These are phyloP conservation scores for Dascyllus trimaculatus DNA, from an alignment of 2,113 vertebrate species.

Conservation along the genomic window DNA sequence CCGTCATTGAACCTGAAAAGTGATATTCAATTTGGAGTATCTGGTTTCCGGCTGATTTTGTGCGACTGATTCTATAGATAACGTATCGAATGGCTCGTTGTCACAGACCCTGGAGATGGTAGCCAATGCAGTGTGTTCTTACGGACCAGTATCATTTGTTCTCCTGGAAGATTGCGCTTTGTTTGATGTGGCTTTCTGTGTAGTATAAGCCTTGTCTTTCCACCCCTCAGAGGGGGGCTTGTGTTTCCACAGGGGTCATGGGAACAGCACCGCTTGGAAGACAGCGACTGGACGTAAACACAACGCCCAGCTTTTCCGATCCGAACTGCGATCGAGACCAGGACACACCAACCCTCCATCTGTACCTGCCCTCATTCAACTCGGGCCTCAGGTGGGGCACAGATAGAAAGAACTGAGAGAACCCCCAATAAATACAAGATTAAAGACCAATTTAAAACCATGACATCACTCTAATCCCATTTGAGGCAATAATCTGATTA, in stretches of 20 bases:
- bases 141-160: conserved; percentile 25
- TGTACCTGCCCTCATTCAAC: no score
- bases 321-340: background rate
- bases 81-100: conserved; percentile 46
- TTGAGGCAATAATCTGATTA: conserved; percentile 31
- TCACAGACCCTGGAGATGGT: conserved; percentile 1
- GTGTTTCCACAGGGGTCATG: conserved; percentile 57
- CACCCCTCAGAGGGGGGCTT: conserved; percentile 28
- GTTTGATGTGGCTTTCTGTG: conserved; percentile 27
- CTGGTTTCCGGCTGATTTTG: conserved; percentile 36
- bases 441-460: background rate
- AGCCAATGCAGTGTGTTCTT: conserved; percentile 29
- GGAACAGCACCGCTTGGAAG: conserved; percentile 19
- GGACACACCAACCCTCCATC: background rate
- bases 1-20: conserved; percentile 11
- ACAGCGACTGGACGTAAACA: background rate
- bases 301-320: background rate
- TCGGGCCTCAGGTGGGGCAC: no score
- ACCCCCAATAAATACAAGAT: background rate
- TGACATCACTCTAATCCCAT: conserved; percentile 19
- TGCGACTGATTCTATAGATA: conserved; percentile 46
- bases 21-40: conserved; percentile 24
- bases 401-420: background rate
- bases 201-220: conserved; percentile 3
- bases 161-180: conserved; percentile 18